Evolutionary conservation across 2,797 vertebrate genomes (phyloP).

Genomic region (Crenuchus spilurus): DNA sequence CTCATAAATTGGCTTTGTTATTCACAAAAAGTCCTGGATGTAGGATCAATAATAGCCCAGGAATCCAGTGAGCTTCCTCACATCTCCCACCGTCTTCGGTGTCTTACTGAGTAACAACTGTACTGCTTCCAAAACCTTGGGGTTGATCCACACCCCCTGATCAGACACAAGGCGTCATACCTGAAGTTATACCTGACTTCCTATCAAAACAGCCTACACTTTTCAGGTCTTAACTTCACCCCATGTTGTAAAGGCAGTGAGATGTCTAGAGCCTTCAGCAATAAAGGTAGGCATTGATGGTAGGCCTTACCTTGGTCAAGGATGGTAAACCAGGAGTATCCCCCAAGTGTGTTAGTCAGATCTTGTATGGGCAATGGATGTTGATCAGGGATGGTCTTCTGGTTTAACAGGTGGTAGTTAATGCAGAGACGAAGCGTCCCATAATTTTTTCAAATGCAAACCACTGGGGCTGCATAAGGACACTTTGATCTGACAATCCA

Average conservation of each 20-base stretch:
- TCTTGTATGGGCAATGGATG: slow-evolving; percentile 43
- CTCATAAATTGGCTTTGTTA: slow-evolving; percentile 41
- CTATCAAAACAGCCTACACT: slow-evolving; percentile 22
- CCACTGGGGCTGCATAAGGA: too few relatives aligned
- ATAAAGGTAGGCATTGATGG: slow-evolving; percentile 25
- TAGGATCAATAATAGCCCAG: slow-evolving; percentile 36
- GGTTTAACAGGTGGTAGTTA: slow-evolving; percentile 33
- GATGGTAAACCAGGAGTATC: too few relatives aligned
- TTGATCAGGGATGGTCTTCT: slow-evolving; percentile 35
- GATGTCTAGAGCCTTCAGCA: not conserved
- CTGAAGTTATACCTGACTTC: slow-evolving; percentile 29
- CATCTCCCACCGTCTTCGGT: slow-evolving; percentile 22
- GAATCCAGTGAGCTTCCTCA: slow-evolving; percentile 32
- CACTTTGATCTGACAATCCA: not conserved
- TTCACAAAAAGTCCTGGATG: slow-evolving; percentile 36
- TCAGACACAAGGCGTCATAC: slow-evolving; percentile 27
- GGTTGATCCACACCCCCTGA: slow-evolving; percentile 13
- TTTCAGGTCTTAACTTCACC: slow-evolving; percentile 39
- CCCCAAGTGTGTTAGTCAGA: slow-evolving; percentile 32
- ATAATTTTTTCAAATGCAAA: too few relatives aligned
- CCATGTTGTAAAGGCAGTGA: slow-evolving; percentile 29
- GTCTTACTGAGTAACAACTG: not conserved
- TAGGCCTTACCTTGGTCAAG: slow-evolving; percentile 37
- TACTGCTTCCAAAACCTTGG: slow-evolving; percentile 22
- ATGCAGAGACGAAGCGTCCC: too few relatives aligned